A percentile compares a stretch with the other conserved stretches of the same genome.
Evolutionary conservation across 1,140 invertebrate species (phyloP).

Genomic region (Chrysoperla carnea): DNA sequence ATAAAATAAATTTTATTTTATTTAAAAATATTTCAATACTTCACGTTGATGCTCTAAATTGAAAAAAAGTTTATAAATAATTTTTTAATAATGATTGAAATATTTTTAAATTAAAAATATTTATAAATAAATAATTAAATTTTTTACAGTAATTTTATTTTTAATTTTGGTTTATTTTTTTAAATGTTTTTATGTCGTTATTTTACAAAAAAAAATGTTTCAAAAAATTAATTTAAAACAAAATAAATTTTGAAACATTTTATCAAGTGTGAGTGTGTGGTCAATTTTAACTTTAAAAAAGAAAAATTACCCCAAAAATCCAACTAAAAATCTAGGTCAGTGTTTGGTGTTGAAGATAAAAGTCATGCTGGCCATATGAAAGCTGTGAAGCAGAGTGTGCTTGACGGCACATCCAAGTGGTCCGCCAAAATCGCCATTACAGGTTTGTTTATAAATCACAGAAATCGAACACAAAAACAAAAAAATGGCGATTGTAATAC

Average conservation of each 20-base stretch:
- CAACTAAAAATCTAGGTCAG: slow-evolving; percentile 49
- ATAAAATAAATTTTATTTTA: too few species aligned
- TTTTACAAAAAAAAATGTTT: background rate
- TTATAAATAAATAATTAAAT: too few species aligned
- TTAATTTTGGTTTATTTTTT: too few species aligned
- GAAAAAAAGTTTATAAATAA: too few species aligned
- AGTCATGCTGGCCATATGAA: slow-evolving; percentile 92
- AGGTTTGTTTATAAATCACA: slow-evolving; percentile 85
- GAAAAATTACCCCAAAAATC: background rate
- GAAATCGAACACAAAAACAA: too few species aligned
- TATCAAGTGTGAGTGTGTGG: background rate
- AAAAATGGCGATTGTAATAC: too few species aligned
- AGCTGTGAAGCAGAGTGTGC: slow-evolving; percentile 92
- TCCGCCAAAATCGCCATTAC: slow-evolving; percentile 99
- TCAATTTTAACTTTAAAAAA: background rate
- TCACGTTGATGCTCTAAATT: too few species aligned
- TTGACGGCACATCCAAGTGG: slow-evolving; percentile 99
- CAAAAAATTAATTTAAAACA: background rate
- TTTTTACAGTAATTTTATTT: too few species aligned
- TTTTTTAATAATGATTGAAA: too few species aligned
- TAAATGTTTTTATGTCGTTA: too few species aligned
- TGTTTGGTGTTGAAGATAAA: slow-evolving; percentile 89
- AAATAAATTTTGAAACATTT: background rate
- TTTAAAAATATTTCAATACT: too few species aligned
- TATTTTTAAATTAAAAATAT: too few species aligned